A percentile compares a stretch with the other conserved stretches of the same genome.
Conservation (phyloP, 2,888 invertebrate genomes). For the Xanthia togata region DNA sequence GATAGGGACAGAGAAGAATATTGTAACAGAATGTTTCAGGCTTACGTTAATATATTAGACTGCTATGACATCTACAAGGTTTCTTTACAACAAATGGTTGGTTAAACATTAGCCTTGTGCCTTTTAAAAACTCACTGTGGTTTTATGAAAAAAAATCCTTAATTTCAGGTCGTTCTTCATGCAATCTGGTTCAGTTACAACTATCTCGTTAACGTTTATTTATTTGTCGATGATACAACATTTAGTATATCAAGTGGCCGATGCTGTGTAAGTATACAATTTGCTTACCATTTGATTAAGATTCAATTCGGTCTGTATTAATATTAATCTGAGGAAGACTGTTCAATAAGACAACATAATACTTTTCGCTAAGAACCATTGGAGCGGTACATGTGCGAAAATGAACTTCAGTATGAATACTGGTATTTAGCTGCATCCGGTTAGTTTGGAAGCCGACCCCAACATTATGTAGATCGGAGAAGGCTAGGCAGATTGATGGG, state of each 20-base stretch:
- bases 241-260: not conserved
- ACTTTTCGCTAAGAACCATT: no score
- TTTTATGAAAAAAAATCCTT: not conserved
- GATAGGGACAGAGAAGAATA: not conserved
- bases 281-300: not conserved
- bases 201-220: not conserved
- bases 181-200: not conserved
- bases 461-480: no score
- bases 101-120: not conserved
- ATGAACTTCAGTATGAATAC: no score
- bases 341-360: no score
- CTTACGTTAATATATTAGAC: constrained; percentile 34
- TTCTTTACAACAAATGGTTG: not conserved
- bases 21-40: constrained; percentile 13
- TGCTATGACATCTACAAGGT: constrained; percentile 26
- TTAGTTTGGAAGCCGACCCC: no score
- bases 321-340: no score
- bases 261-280: not conserved
- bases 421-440: no score
- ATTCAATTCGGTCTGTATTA: not conserved
- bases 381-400: no score
- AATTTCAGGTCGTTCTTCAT: not conserved
- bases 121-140: no score
- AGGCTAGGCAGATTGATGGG: no score
- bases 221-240: not conserved